phyloP scores from a whole-genome alignment of 2,888 invertebrate genomes.

The Eristalis pertinax region DNA sequence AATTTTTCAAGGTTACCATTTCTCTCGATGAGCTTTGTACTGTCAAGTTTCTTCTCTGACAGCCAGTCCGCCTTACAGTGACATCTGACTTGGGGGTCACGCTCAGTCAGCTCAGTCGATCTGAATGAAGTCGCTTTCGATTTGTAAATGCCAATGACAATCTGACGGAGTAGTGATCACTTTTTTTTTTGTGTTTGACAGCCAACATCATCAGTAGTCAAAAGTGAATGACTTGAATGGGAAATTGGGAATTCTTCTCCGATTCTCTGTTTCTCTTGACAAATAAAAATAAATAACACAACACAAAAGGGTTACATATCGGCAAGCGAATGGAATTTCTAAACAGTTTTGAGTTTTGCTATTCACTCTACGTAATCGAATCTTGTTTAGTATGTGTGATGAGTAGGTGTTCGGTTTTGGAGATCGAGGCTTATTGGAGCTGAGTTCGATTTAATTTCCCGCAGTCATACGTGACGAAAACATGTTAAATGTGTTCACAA shows the following conservation, averaged over 20 bases:
- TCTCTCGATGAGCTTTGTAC: background rate
- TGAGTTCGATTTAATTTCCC: constrained; percentile 3
- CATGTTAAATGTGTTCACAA: background rate
- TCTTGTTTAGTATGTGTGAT: background rate
- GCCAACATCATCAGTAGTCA: background rate
- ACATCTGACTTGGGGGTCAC: background rate
- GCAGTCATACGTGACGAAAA: constrained; percentile 4
- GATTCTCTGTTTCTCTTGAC: background rate
- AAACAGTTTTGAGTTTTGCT: constrained; percentile 14
- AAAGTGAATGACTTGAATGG: background rate
- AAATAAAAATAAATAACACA: background rate
- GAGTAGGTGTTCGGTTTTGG: background rate
- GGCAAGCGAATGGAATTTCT: constrained; percentile 1
- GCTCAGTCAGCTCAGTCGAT: background rate
- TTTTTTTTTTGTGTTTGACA: background rate
- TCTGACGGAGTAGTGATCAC: background rate
- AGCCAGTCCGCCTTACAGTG: background rate
- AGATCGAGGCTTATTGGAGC: background rate
- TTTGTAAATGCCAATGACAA: constrained; percentile 12
- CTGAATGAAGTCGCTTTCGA: background rate
- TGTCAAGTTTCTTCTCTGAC: background rate
- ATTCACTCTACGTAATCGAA: constrained; percentile 21
- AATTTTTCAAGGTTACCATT: background rate
- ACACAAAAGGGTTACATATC: constrained; percentile 15
- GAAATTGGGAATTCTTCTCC: constrained; percentile 1